These are phyloP conservation scores for Ornithoptera alexandrae DNA, from an alignment of 2,888 invertebrate species.

Conservation along the genomic window DNA sequence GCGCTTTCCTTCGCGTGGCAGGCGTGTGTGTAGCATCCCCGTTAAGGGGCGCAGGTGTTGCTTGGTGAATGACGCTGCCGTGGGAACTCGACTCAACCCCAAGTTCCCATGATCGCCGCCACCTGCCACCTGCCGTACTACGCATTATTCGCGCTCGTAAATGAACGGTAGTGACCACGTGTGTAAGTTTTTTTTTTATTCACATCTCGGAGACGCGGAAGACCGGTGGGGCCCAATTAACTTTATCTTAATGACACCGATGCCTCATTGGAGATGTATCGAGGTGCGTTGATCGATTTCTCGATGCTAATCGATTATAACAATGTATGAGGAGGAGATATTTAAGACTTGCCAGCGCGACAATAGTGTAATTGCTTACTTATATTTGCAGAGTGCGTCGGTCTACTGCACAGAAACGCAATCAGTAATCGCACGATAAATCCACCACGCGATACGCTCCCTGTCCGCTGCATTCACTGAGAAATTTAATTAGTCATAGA, in stretches of 20 bases:
- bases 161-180: conserved; percentile 81
- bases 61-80: conserved; percentile 73
- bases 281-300: conserved; percentile 45
- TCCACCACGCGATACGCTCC: too few species aligned
- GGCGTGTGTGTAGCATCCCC: conserved; percentile 75
- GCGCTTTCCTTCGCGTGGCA: conserved; percentile 75
- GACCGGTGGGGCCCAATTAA: conserved; percentile 72
- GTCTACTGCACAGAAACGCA: too few species aligned
- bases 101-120: conserved; percentile 70
- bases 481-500: too few species aligned
- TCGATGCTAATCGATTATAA: conserved; percentile 59
- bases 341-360: conserved; percentile 19
- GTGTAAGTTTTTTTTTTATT: conserved; percentile 65
- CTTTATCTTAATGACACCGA: conserved; percentile 67
- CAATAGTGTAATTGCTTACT: conserved; percentile 18
- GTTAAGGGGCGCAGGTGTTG: conserved; percentile 77
- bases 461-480: too few species aligned
- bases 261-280: conserved; percentile 41
- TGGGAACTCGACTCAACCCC: conserved; percentile 75
- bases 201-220: conserved; percentile 63
- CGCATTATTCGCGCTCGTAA: conserved; percentile 80
- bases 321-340: conserved; percentile 12
- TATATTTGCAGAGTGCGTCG: conserved; percentile 6
- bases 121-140: conserved; percentile 78
- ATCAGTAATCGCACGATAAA: too few species aligned